Evolutionary conservation across 2,113 vertebrate genomes (phyloP).

Genomic region (Ardeotis arabs): DNA sequence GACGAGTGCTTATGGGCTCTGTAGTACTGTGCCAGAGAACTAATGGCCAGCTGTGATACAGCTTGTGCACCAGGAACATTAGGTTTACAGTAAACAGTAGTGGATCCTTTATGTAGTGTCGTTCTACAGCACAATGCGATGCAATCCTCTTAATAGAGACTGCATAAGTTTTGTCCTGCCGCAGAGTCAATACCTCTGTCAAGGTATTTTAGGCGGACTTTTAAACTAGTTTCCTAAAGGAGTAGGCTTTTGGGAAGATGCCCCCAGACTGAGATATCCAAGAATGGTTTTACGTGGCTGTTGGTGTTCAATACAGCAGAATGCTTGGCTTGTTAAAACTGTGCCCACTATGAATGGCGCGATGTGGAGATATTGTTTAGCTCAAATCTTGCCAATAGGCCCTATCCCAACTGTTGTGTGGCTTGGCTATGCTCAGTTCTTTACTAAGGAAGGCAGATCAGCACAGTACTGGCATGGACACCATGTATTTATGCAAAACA

Average conservation of each 20-base stretch:
- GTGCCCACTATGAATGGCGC: neutral
- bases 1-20: neutral
- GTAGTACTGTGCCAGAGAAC: neutral
- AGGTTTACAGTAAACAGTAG: neutral
- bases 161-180: neutral
- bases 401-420: neutral
- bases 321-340: neutral
- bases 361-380: neutral
- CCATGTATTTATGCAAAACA: neutral
- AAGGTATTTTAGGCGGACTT: neutral
- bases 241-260: neutral
- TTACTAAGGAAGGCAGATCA: neutral
- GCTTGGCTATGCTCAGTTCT: neutral
- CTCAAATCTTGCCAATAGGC: neutral
- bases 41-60: neutral
- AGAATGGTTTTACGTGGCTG: neutral
- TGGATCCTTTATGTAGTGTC: neutral
- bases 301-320: neutral
- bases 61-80: neutral
- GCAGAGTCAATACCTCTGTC: neutral
- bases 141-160: neutral
- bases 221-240: neutral
- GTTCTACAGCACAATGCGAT: neutral
- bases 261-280: neutral
- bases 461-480: neutral